A percentile compares a stretch with the other conserved stretches of the same genome.
Conservation (phyloP, 2,113 vertebrate species). For the Amazona guildingii region DNA sequence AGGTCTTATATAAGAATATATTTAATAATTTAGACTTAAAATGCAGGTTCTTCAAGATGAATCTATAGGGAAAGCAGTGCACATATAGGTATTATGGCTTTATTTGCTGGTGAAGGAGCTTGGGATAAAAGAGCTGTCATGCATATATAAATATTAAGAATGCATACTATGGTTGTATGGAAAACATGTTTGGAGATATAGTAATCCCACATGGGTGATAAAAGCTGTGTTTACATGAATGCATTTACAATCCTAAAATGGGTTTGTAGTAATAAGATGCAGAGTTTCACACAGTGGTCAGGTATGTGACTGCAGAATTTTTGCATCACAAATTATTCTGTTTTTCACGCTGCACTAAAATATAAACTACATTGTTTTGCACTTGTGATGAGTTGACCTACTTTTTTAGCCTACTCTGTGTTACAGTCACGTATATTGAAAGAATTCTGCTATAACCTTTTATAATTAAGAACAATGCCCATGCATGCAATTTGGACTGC, state of each 20-base stretch:
- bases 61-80: not conserved
- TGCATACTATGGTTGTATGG: not conserved
- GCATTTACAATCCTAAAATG: not conserved
- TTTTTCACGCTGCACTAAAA: not conserved
- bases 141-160: not conserved
- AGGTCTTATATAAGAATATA: not conserved
- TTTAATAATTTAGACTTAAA: not conserved
- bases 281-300: not conserved
- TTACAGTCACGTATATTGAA: conserved; percentile 55
- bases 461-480: conserved; percentile 69
- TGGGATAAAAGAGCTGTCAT: not conserved
- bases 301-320: not conserved
- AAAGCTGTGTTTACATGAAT: not conserved
- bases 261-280: not conserved
- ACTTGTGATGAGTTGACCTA: conserved; percentile 12
- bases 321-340: not conserved
- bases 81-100: not conserved
- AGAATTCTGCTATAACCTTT: conserved; percentile 56
- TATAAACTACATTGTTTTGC: not conserved
- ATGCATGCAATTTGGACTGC: conserved; percentile 29
- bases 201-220: not conserved
- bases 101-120: not conserved
- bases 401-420: conserved; percentile 25
- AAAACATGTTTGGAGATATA: not conserved
- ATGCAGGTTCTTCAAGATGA: not conserved